A percentile compares a stretch with the other conserved stretches of the same genome.
Evolutionary conservation across 2,113 vertebrate genomes (phyloP).

Genomic region (Entelurus aequoreus): DNA sequence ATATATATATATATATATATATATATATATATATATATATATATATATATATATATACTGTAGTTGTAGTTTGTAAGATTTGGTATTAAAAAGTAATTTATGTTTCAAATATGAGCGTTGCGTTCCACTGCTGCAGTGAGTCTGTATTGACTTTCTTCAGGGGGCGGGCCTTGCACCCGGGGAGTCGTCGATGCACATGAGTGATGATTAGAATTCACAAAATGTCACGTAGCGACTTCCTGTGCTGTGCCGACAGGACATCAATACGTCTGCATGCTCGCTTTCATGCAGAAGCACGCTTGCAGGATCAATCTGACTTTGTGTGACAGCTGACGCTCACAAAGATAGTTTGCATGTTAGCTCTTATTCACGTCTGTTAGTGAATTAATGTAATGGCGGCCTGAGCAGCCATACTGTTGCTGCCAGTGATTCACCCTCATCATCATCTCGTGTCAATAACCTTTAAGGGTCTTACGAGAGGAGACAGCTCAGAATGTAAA

Average conservation of each 20-base stretch:
- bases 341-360: background rate
- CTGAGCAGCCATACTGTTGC: background rate
- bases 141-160: slow-evolving; percentile 35
- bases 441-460: background rate
- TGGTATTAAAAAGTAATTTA: slow-evolving; percentile 11
- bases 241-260: background rate
- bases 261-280: background rate
- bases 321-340: background rate
- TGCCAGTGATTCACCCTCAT: background rate
- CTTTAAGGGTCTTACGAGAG: background rate
- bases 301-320: background rate
- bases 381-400: background rate
- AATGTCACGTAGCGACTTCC: background rate
- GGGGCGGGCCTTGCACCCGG: background rate
- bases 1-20: too few species aligned
- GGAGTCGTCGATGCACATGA: slow-evolving; percentile 20
- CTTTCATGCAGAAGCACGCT: background rate
- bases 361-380: background rate
- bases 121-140: slow-evolving; percentile 40
- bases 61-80: too few species aligned
- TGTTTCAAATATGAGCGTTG: slow-evolving; percentile 5
- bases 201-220: slow-evolving; percentile 9
- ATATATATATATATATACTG: too few species aligned
- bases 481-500: too few species aligned
- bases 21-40: too few species aligned